A percentile compares a stretch with the other conserved stretches of the same genome.
Conservation (phyloP, 2,888 invertebrate genomes). For the Thumatha senex region DNA sequence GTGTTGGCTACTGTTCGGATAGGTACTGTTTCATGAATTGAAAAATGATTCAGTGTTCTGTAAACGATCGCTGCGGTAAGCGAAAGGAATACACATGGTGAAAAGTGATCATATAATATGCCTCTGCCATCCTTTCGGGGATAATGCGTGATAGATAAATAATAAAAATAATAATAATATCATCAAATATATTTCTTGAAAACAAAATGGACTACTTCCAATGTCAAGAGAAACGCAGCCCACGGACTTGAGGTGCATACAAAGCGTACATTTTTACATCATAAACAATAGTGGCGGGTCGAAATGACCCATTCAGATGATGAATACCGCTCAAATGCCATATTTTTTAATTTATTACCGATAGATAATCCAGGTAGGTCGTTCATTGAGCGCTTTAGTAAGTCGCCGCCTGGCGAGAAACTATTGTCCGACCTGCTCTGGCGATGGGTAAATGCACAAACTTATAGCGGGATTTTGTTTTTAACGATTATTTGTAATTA, state of each 20-base stretch:
- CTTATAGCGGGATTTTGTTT: conserved; percentile 14
- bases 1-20: no score
- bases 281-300: conserved; percentile 44
- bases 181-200: neutral
- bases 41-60: no score
- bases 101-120: no score
- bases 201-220: conserved; percentile 19
- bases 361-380: conserved; percentile 77
- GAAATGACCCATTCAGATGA: conserved; percentile 71
- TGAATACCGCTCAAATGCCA: conserved; percentile 75
- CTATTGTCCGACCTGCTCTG: conserved; percentile 42
- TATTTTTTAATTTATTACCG: conserved; percentile 81
- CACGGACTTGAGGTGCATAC: conserved; percentile 20
- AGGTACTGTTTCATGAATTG: no score
- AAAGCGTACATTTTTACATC: conserved; percentile 40
- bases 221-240: conserved; percentile 25
- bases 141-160: no score
- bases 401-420: conserved; percentile 62
- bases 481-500: no score
- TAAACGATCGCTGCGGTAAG: no score
- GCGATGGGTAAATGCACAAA: conserved; percentile 21
- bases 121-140: no score
- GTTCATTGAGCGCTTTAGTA: conserved; percentile 68
- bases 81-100: no score
- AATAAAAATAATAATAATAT: no score